Evolutionary conservation across 2,113 vertebrate genomes (phyloP).

Genomic region (crab-eating macaque (Macaca fascicularis)): DNA sequence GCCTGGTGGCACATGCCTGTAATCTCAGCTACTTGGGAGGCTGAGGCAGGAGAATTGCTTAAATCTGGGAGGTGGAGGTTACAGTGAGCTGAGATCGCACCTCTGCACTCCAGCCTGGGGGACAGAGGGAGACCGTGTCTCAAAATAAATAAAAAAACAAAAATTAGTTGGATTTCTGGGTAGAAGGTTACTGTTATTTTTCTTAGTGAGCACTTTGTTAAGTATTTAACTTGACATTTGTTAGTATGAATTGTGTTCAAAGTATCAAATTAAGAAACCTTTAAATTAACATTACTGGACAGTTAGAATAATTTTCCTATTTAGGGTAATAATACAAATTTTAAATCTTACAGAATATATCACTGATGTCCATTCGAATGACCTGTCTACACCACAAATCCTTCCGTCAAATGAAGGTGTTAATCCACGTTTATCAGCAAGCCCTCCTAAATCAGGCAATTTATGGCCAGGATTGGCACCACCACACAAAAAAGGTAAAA

Average conservation of each 20-base stretch:
- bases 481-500: conserved; percentile 94
- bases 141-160: neutral
- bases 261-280: conserved; percentile 5
- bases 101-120: no score
- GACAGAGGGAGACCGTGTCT: no score
- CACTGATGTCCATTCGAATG: conserved; percentile 90
- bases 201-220: neutral
- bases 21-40: no score
- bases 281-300: conserved; percentile 25
- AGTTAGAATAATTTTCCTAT: conserved; percentile 39
- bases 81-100: no score
- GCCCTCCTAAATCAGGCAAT: conserved; percentile 90
- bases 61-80: no score
- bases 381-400: conserved; percentile 86
- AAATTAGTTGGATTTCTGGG: neutral
- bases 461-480: conserved; percentile 88
- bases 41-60: no score
- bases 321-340: conserved; percentile 63
- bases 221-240: neutral
- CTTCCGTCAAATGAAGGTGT: conserved; percentile 86
- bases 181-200: neutral
- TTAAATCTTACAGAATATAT: conserved; percentile 87
- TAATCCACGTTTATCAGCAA: conserved; percentile 89
- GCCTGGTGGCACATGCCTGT: no score
- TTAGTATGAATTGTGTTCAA: conserved; percentile 40